Evolutionary conservation across 2,888 invertebrate genomes (phyloP).

Genomic region (Amblyteles armatorius): DNA sequence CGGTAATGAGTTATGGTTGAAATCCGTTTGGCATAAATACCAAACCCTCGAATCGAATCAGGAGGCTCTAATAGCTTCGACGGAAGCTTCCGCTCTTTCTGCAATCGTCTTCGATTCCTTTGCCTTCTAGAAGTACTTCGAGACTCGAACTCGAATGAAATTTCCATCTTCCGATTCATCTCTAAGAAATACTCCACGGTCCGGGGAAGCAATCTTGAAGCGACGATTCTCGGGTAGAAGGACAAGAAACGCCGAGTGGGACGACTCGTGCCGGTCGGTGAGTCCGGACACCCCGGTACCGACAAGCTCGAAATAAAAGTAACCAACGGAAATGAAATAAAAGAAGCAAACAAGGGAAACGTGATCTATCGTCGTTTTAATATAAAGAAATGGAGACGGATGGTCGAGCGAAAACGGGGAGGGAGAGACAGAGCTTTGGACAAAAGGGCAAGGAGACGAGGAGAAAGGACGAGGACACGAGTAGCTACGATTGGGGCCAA

Average conservation of each 20-base stretch:
- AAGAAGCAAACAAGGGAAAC: slow-evolving; percentile 60
- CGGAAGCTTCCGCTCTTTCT: slow-evolving; percentile 70
- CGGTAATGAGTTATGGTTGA: too few relatives aligned
- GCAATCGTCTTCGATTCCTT: slow-evolving; percentile 33
- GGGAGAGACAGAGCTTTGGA: slow-evolving; percentile 14
- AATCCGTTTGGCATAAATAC: too few relatives aligned
- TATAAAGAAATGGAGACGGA: slow-evolving; percentile 69
- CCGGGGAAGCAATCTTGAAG: slow-evolving; percentile 29
- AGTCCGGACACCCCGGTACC: slow-evolving; percentile 73
- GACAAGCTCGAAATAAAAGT: background rate
- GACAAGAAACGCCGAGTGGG: slow-evolving; percentile 10
- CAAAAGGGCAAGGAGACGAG: slow-evolving; percentile 17
- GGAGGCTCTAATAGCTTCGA: slow-evolving; percentile 76
- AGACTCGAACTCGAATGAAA: slow-evolving; percentile 38
- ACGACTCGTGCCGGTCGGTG: slow-evolving; percentile 70
- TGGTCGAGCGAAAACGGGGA: slow-evolving; percentile 24
- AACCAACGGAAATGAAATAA: slow-evolving; percentile 37
- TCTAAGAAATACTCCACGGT: slow-evolving; percentile 53
- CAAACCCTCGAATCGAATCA: too few relatives aligned
- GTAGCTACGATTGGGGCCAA: slow-evolving; percentile 3
- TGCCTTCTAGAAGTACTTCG: background rate
- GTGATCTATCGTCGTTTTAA: slow-evolving; percentile 69
- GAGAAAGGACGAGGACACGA: slow-evolving; percentile 20
- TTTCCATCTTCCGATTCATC: slow-evolving; percentile 37
- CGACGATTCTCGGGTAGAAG: slow-evolving; percentile 34